Base-by-base conservation (phyloP, 2,113 vertebrate genomes). In the Percopsis transmontana region DNA sequence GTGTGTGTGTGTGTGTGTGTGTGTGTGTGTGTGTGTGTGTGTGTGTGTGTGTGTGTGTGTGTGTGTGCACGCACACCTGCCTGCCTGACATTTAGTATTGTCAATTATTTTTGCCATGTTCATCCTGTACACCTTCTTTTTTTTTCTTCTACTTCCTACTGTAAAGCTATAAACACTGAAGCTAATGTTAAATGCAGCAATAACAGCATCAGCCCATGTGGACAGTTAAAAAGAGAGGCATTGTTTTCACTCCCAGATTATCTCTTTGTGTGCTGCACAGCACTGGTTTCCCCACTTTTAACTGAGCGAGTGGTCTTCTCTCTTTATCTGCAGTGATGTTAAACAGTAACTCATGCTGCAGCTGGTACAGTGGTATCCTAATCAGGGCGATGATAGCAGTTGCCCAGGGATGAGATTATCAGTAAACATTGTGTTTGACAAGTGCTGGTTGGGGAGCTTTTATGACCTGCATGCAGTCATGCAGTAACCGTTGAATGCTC, bases 331-430 rank as follows among this genome's bases (percentile, higher is more conserved):
- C 16, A 15, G 52, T 58, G 54, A 59, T 69, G 81, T 87, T 87
- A 88, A 87, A 81, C 59, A 84, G 70, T 84, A 87, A 83, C 82
- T 76, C 5, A 2, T 15, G 44, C 38, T 8, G 11, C 7, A 44
- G 20, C 23, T 21, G 33, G 48, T 23, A 61, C 8, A 57, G 20
- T 41, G 0, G 54, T 20, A 40, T 39, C 12, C 9, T 55, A 21
- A 27, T 58, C 8, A 73, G 27, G 48, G 77, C 2, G 2, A 45
- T 40, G 1, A 1, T 47, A 18, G 40, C 54, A 0, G 0, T 65
- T 21, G 10, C 61, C 42, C 55, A 51, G 58, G 58, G 58, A 54
- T 50, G 19, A 54, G 67, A 57, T 77, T 55, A 72, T 70, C 80
- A 23, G 23, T 60, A 56, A 72, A 81, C n/a, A 48, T 66, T 63